These are phyloP conservation scores for Platyscapa corneri DNA, from an alignment of 1,140 invertebrate species.

Conservation along the genomic window DNA sequence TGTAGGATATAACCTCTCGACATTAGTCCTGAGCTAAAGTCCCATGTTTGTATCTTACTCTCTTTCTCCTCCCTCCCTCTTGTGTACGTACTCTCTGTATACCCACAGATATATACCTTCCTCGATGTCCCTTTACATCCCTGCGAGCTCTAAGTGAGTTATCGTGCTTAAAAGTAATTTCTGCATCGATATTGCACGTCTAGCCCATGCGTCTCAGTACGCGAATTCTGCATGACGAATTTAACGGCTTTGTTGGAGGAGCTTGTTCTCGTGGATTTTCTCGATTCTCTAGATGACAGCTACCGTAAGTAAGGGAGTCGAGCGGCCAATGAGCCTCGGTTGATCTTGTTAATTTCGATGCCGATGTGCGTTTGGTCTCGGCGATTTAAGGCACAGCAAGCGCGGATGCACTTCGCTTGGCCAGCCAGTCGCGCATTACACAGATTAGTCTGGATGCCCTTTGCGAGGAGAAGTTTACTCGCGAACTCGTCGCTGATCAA, in stretches of 20 bases:
- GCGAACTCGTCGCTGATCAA: too few species aligned
- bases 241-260: not conserved
- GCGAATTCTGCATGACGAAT: not conserved
- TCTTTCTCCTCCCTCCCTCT: not conserved
- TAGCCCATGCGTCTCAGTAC: not conserved
- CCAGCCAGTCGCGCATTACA: not conserved
- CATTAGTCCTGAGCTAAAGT: constrained; percentile 23
- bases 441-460: not conserved
- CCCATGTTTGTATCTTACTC: not conserved
- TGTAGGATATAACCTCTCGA: not conserved
- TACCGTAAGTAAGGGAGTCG: not conserved
- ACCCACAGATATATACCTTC: not conserved
- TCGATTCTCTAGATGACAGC: too few species aligned
- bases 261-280: too few species aligned
- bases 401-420: not conserved
- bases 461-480: not conserved
- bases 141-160: not conserved
- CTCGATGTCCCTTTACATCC: not conserved
- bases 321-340: not conserved
- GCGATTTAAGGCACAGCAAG: not conserved
- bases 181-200: not conserved
- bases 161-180: not conserved
- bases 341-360: constrained; percentile 2
- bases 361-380: not conserved
- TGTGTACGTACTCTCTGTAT: not conserved